phyloP scores from a whole-genome alignment of 2,888 invertebrate species.

The Melikaiella ostensackeni region DNA sequence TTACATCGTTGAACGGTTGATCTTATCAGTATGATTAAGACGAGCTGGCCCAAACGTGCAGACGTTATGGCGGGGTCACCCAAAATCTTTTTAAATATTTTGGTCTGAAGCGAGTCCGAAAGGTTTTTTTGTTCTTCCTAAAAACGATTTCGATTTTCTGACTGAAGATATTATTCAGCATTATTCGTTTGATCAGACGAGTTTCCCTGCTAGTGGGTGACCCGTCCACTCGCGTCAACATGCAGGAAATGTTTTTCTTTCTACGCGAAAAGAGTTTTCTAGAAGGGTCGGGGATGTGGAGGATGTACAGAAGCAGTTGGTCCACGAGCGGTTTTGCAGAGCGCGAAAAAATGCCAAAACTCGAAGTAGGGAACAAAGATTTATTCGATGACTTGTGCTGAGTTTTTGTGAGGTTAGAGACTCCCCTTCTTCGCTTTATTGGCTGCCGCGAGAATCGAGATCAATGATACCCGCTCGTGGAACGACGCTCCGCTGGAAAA shows the following conservation, averaged over 20 bases:
- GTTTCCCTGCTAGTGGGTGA: constrained; percentile 64
- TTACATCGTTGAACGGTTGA: constrained; percentile 52
- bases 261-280: constrained; percentile 43
- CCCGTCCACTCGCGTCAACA: constrained; percentile 72
- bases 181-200: constrained; percentile 53
- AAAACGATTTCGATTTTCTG: not conserved
- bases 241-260: constrained; percentile 76
- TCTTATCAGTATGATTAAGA: constrained; percentile 61
- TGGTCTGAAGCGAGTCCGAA: constrained; percentile 1
- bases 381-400: constrained; percentile 4
- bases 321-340: constrained; percentile 22
- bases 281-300: constrained; percentile 39
- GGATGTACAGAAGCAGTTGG: constrained; percentile 18
- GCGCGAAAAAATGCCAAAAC: constrained; percentile 1
- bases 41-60: constrained; percentile 69
- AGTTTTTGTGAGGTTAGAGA: not conserved
- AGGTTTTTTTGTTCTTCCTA: not conserved
- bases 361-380: not conserved
- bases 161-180: constrained; percentile 43
- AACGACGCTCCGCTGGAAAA: constrained; percentile 69
- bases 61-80: constrained; percentile 45
- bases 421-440: not conserved
- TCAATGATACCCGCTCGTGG: constrained; percentile 50
- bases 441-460: not conserved
- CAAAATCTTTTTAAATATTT: constrained; percentile 40